Evolutionary conservation across 2,888 invertebrate genomes (phyloP).

Genomic region (Zelleria hepariella): DNA sequence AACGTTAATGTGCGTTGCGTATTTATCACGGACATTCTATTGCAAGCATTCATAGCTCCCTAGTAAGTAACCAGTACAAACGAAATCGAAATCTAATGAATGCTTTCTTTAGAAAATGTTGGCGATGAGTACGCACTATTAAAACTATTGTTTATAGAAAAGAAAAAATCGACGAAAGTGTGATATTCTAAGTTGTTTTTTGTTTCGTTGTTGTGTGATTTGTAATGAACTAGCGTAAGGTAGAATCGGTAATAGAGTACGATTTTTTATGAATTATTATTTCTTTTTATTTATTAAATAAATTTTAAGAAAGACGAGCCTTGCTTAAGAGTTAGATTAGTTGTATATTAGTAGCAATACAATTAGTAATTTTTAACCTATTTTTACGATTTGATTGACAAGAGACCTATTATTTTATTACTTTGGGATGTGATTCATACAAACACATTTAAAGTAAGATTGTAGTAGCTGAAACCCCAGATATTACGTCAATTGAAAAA

Average conservation of each 20-base stretch:
- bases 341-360: conserved; percentile 47
- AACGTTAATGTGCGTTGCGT: neutral
- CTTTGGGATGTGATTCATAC: no score
- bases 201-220: conserved; percentile 70
- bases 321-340: conserved; percentile 68
- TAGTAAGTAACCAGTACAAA: neutral
- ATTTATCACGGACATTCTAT: neutral
- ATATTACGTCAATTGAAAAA: no score
- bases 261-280: conserved; percentile 60
- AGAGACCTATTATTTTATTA: neutral
- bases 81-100: neutral
- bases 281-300: conserved; percentile 20
- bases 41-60: neutral
- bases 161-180: conserved; percentile 55
- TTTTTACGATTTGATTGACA: conserved; percentile 26
- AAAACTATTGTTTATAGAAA: neutral
- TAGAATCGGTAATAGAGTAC: conserved; percentile 41
- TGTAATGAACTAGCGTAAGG: conserved; percentile 61
- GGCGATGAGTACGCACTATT: neutral
- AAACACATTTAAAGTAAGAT: no score
- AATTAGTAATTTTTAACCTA: conserved; percentile 29
- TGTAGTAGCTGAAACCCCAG: neutral
- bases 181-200: conserved; percentile 68
- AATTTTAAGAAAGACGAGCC: conserved; percentile 69
- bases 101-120: neutral